These are phyloP conservation scores for Pardosa pseudoannulata DNA, from an alignment of 2,888 invertebrate genomes.

Conservation along the genomic window DNA sequence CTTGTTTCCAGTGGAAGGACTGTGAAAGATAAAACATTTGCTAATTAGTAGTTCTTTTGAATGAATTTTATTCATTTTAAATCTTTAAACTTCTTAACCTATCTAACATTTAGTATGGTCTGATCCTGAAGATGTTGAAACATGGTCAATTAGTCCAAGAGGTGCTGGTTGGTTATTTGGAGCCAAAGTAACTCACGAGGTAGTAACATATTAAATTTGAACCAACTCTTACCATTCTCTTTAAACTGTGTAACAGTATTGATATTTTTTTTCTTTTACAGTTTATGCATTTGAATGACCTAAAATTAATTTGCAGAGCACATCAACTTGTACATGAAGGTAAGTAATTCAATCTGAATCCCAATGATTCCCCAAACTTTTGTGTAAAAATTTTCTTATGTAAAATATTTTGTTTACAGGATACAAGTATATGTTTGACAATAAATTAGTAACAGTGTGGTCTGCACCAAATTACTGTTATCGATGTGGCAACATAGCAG, in stretches of 20 bases:
- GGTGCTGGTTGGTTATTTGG: constrained; percentile 99
- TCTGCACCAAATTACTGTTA: constrained; percentile 99
- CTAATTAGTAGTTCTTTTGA: too few relatives aligned
- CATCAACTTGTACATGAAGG: constrained; percentile 99
- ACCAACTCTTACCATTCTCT: too few relatives aligned
- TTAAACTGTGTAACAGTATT: too few relatives aligned
- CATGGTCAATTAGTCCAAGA: constrained; percentile 94
- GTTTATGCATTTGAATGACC: constrained; percentile 94
- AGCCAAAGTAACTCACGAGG: constrained; percentile 90
- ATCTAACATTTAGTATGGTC: constrained; percentile 91
- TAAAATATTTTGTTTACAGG: constrained; percentile 83
- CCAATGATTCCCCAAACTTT: not conserved
- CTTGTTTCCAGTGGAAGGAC: too few relatives aligned
- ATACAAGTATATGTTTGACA: constrained; percentile 98
- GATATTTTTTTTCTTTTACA: constrained; percentile 74
- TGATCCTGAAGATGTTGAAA: constrained; percentile 97
- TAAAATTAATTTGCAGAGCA: constrained; percentile 96
- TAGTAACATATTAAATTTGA: too few relatives aligned
- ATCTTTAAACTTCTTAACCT: too few relatives aligned
- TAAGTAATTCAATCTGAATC: constrained; percentile 77
- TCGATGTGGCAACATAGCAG: constrained; percentile 98
- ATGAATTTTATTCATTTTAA: too few relatives aligned
- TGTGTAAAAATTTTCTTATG: too few relatives aligned
- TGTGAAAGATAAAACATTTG: too few relatives aligned
- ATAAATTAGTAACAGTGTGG: constrained; percentile 98